Evolutionary conservation across 1,140 invertebrate species (phyloP), one percentile per base, ranked within the genome.

Genomic region (Parapsyche elsis): DNA sequence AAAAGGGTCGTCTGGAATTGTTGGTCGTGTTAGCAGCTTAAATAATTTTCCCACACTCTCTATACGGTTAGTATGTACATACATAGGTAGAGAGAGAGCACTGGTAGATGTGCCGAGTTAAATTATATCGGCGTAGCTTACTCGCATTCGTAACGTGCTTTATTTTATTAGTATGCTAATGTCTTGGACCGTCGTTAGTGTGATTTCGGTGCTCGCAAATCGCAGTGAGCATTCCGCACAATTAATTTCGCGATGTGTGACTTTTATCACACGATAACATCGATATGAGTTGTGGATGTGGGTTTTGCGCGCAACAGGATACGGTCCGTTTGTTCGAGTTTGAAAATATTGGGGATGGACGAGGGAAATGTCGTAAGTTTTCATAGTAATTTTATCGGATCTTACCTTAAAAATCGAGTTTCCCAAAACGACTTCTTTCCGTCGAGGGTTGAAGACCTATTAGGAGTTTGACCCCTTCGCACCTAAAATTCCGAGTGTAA

Each of bases 111-210:
- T 19, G 16, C 57, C 16, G 57, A 61, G 57, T 61, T 61, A 19
- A 61, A 61, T 61, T 61, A 61, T 61, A 61, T 61, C 57, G 57
- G 57, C 21, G 57, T 61, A 19, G 19, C 57, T 61, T 61, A 61
- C 57, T 61, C 57, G 16, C 57, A 19, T 61, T 61, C 5, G 21
- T 61, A 61, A 61, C 19, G 16, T 61, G 57, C 57, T 61, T 61
- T 61, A 61, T 61, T 61, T 16, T 61, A 38, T 38, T 38, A 38
- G 2, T 38, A 38, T 38, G 30, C 30, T 38, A 38, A 38, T 38
- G 30, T 38, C 30, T 38, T 38, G 30, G 30, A 38, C 30, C 30
- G 30, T 38, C 30, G 30, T 38, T 38, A 38, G 30, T 38, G 30
- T 1, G 30, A 1, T 38, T 38, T 38, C n/a, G n/a, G n/a, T n/a